These are phyloP conservation scores for Tetragonisca angustula DNA, from an alignment of 2,888 invertebrate genomes.

Conservation along the genomic window DNA sequence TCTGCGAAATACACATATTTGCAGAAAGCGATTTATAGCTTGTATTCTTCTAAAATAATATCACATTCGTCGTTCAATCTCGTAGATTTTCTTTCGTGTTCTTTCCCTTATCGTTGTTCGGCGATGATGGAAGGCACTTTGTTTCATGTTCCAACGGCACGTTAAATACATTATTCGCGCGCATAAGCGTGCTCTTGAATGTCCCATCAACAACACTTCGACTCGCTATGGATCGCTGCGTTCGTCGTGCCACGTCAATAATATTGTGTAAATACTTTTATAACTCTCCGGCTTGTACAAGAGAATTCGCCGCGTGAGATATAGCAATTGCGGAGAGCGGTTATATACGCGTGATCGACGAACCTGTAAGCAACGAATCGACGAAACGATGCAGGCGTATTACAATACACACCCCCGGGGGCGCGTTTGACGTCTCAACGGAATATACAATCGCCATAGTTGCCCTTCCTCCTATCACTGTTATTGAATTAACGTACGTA, in stretches of 20 bases:
- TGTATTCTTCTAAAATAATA: not conserved
- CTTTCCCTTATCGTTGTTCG: not conserved
- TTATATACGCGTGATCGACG: constrained; percentile 43
- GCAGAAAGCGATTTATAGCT: too few relatives aligned
- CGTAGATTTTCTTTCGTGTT: not conserved
- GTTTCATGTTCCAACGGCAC: constrained; percentile 39
- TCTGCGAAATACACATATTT: too few relatives aligned
- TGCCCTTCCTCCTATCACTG: constrained; percentile 40
- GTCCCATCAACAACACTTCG: constrained; percentile 45
- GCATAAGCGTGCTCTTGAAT: constrained; percentile 31
- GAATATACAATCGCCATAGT: constrained; percentile 35
- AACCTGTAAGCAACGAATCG: constrained; percentile 28
- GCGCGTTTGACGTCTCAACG: constrained; percentile 33
- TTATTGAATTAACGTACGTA: constrained; percentile 59
- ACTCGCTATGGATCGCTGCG: not conserved
- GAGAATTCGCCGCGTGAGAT: constrained; percentile 39
- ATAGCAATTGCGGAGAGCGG: constrained; percentile 36
- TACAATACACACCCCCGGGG: constrained; percentile 50
- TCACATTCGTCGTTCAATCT: not conserved
- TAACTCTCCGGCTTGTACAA: constrained; percentile 38
- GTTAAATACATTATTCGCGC: constrained; percentile 50
- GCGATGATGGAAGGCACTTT: constrained; percentile 37
- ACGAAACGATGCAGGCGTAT: constrained; percentile 58
- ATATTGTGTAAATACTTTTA: constrained; percentile 58
- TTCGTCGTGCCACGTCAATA: constrained; percentile 43